These are phyloP conservation scores for Ophion ventricosus DNA, from an alignment of 2,888 invertebrate species.

Conservation along the genomic window DNA sequence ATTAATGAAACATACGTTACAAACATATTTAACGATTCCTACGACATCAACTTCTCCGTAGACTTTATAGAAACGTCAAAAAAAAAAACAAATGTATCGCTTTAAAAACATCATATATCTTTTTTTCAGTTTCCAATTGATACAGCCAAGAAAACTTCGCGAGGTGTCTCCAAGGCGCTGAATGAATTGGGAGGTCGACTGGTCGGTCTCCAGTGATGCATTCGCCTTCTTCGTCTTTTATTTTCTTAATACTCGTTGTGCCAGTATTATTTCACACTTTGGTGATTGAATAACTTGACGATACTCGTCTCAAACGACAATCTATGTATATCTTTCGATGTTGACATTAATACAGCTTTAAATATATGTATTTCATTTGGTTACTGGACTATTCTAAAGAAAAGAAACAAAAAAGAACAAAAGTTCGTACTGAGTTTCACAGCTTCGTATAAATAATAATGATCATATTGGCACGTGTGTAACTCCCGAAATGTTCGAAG, in stretches of 20 bases:
- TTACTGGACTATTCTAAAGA: background rate
- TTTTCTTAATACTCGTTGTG: background rate
- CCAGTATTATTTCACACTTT: slow-evolving; percentile 55
- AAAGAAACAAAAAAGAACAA: slow-evolving; percentile 18
- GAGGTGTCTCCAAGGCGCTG: slow-evolving; percentile 85
- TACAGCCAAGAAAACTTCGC: slow-evolving; percentile 84
- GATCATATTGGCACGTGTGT: slow-evolving; percentile 32
- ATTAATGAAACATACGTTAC: background rate
- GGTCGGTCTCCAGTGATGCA: slow-evolving; percentile 84
- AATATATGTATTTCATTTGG: background rate
- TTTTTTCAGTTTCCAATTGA: slow-evolving; percentile 84
- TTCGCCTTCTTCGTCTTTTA: background rate
- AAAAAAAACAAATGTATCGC: background rate
- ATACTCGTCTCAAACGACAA: slow-evolving; percentile 46
- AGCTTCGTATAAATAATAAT: slow-evolving; percentile 21
- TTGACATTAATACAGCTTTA: background rate
- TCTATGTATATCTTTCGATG: slow-evolving; percentile 36
- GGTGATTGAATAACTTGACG: slow-evolving; percentile 33
- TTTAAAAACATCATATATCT: background rate
- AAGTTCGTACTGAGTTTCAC: slow-evolving; percentile 38
- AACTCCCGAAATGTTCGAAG: slow-evolving; percentile 4
- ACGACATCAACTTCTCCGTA: background rate
- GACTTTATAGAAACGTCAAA: slow-evolving; percentile 1
- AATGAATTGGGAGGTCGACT: slow-evolving; percentile 86
- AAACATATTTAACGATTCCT: no score